Evolutionary conservation across 2,888 invertebrate genomes (phyloP).

Genomic region (Dicyrtomina minuta): DNA sequence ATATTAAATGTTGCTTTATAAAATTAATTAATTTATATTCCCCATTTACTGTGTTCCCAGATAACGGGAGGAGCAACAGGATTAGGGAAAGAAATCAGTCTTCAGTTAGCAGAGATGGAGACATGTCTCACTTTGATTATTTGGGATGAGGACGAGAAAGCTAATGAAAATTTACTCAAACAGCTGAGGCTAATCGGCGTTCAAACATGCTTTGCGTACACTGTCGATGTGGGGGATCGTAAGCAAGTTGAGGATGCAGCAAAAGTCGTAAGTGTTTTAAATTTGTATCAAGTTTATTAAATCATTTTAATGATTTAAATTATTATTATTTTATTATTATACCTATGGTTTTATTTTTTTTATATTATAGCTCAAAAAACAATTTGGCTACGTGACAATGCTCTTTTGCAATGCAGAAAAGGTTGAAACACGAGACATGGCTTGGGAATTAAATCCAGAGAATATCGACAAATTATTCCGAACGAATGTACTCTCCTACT

Average conservation of each 20-base stretch:
- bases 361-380: conserved; percentile 3
- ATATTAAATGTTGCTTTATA: no score
- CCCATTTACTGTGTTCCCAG: no score
- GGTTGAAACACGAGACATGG: neutral
- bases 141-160: conserved; percentile 15
- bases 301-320: no score
- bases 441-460: conserved; percentile 4
- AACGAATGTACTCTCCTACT: neutral
- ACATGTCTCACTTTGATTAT: neutral
- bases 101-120: conserved; percentile 9
- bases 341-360: no score
- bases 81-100: conserved; percentile 17
- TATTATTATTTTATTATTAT: no score
- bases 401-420: conserved; percentile 22
- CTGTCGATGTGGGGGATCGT: conserved; percentile 10
- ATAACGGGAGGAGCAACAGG: conserved; percentile 25
- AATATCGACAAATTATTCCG: conserved; percentile 3
- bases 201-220: neutral
- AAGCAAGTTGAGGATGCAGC: conserved; percentile 4
- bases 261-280: neutral
- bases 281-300: no score
- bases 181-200: conserved; percentile 1
- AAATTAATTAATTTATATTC: no score
- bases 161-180: neutral
- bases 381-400: conserved; percentile 23